phyloP scores from a whole-genome alignment of 2,113 vertebrate genomes.

The Cottus gobio region DNA sequence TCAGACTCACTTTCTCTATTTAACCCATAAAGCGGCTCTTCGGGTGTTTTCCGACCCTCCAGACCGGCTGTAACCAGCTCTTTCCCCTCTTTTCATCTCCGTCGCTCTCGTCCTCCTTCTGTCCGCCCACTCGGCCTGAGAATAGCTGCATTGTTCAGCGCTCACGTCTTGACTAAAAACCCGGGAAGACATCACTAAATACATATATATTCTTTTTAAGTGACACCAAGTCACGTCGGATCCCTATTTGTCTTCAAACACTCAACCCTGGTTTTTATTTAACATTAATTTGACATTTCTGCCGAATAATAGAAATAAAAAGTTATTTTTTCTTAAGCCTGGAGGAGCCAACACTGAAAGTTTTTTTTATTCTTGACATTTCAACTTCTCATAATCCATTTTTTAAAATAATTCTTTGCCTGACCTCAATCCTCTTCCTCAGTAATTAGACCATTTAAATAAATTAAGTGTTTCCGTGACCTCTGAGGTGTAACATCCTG shows the following conservation, averaged over 20 bases:
- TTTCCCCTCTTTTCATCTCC: slow-evolving; percentile 57
- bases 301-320: too few species aligned
- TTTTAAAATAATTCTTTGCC: background rate
- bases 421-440: background rate
- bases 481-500: slow-evolving; percentile 13
- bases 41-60: slow-evolving; percentile 17
- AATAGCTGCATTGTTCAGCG: slow-evolving; percentile 70
- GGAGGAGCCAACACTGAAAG: background rate
- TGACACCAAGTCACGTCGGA: slow-evolving; percentile 26
- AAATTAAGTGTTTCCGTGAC: slow-evolving; percentile 5
- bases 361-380: background rate
- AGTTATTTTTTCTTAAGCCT: too few species aligned
- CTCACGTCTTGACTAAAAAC: slow-evolving; percentile 47
- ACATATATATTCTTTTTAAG: background rate
- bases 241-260: background rate
- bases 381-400: too few species aligned
- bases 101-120: background rate
- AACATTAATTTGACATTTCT: too few species aligned
- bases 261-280: background rate
- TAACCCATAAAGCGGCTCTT: background rate
- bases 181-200: slow-evolving; percentile 3
- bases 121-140: slow-evolving; percentile 67
- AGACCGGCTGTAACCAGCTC: slow-evolving; percentile 65
- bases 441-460: slow-evolving; percentile 16
- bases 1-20: slow-evolving; percentile 9